A percentile compares a stretch with the other conserved stretches of the same genome.
Conservation (phyloP, 2,113 vertebrate species). For the Dipodomys stephensi region DNA sequence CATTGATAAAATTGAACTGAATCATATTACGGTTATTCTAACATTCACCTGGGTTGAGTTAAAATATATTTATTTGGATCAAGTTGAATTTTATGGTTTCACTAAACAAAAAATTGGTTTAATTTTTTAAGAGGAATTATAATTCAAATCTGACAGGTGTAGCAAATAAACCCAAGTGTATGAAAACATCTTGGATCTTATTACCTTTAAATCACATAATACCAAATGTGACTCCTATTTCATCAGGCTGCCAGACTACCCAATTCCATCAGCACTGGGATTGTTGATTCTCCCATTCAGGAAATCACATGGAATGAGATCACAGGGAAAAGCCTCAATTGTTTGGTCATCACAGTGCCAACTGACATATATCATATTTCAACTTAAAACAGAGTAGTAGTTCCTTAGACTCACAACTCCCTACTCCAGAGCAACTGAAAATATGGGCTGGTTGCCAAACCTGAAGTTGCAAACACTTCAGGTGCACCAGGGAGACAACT, state of each 20-base stretch:
- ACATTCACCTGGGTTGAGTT: conserved; percentile 1
- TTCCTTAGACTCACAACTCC: not conserved
- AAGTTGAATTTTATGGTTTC: conserved; percentile 52
- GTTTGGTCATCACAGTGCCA: not conserved
- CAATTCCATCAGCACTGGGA: not conserved
- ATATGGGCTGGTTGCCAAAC: not conserved
- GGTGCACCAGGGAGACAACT: not conserved
- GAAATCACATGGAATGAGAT: not conserved
- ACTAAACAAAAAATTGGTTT: conserved; percentile 46
- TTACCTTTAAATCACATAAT: conserved; percentile 38
- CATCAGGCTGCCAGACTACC: not conserved
- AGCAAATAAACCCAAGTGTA: conserved; percentile 7
- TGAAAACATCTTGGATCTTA: conserved; percentile 16
- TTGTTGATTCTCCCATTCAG: not conserved
- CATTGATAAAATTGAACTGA: conserved; percentile 7
- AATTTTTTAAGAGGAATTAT: conserved; percentile 5
- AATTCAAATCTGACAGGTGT: not conserved
- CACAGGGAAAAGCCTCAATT: not conserved
- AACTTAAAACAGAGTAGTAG: not conserved
- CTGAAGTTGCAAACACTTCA: too few species aligned
- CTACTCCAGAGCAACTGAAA: not conserved
- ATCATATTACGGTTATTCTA: conserved; percentile 47
- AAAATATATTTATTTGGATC: not conserved
- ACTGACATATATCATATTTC: not conserved
- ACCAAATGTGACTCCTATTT: not conserved